Evolutionary conservation across 2,797 vertebrate species (phyloP), one percentile per base, ranked within the genome.

Genomic region (Sus cebifrons): DNA sequence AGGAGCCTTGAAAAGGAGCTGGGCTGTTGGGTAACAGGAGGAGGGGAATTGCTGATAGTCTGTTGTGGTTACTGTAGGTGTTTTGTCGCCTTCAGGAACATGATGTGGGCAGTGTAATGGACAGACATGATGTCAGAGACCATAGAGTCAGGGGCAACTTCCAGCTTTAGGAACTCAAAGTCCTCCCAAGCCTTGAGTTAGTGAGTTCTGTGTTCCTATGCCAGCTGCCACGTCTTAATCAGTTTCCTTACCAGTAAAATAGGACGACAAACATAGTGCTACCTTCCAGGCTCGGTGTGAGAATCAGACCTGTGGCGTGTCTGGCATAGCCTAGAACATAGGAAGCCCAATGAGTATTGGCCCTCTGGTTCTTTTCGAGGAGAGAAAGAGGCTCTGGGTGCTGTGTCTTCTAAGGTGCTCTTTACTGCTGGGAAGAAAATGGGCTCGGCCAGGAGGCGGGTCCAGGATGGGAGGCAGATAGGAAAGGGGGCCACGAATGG

Each of bases 1-100:
- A 15, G 25, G 68, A 23, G n/a, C 83, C 90, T 82, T 83, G 17
- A 96, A 88, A 89, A 86, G 54, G 77, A 97, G 67, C 90, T 86
- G 67, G 92, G 49, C 96, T 94, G 6, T 54, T 97, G 70, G n/a
- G 14, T 81, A 21, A 82, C 5, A 16, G 44, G 68, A 29, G 68
- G 81, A 92, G 77, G 82, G 23, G 7, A 2, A 0, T 56, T 88
- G n/a, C 68, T 90, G 73, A 96, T 83, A 18, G 29, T 75, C 68
- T 73, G 58, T 87, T 14, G 2, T 64, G 56, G 9, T 75, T 71
- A 44, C 21, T 0, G 1, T 56, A 20, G 5, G 21, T 65, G 32
- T 27, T 86, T 21, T 75, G 21, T 68, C 75, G 25, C 25, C 52
- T 81, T 67, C 20, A 13, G 68, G 29, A 87, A 78, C 83, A 21